Evolutionary conservation across 2,797 vertebrate genomes (phyloP), one percentile per base, ranked within the genome.

Genomic region (Lutjanus campechanus): DNA sequence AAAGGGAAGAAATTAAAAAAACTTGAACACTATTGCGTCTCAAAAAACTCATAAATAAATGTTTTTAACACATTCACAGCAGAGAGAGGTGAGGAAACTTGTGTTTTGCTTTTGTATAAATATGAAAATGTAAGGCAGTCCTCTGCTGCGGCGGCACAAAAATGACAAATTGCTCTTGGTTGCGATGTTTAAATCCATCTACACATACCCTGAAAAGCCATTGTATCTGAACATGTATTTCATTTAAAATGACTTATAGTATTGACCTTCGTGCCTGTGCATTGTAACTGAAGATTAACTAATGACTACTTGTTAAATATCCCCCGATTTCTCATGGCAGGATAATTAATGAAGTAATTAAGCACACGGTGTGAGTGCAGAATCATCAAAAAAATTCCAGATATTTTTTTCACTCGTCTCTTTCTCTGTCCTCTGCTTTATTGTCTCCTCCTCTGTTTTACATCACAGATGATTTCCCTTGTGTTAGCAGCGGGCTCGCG

Each of bases 291-390:
- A 91, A 93, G 90, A 94, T 93, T 91, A 92, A 92, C 91, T 92
- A 93, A 95, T 92, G 91, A 88, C 84, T 90, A 70, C 88, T 89
- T 92, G 88, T 94, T 92, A 94, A 93, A 93, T 91, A 86, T 89
- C 78, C 78, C 66, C 62, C 73, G 85, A 79, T 93, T 90, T 90
- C 79, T 81, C 19, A 58, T 84, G 85, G 72, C 83, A 88, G 82
- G 85, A 91, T 93, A 94, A 95, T 94, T 91, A 95, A 95, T 94
- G 89, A 77, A 89, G 87, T 93, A 92, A 95, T 95, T 94, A 94
- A 61, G 80, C 60, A 58, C 63, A 74, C 20, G 25, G 79, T 44
- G 54, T 73, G 73, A 83, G 79, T 90, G 92, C 92, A 68, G 86
- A 88, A 78, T 93, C 91, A 94, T 94, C 88, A 73, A 93, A 89